A percentile compares a stretch with the other conserved stretches of the same genome.
These are phyloP conservation scores for Trichopoda pennipes DNA, from an alignment of 2,888 invertebrate genomes.

Conservation along the genomic window DNA sequence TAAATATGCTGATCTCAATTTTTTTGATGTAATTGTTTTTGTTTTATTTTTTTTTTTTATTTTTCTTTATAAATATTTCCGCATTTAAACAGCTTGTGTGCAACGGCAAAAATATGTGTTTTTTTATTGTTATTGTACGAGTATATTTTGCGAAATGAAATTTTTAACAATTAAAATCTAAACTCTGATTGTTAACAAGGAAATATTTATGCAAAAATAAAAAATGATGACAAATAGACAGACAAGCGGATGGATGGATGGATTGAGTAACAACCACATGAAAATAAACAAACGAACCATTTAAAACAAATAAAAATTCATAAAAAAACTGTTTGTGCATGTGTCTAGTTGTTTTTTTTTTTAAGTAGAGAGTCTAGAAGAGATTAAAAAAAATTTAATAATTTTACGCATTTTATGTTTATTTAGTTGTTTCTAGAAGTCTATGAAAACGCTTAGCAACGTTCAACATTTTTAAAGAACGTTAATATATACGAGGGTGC, in stretches of 20 bases:
- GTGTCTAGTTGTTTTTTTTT: too few relatives aligned
- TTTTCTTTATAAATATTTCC: slow-evolving; percentile 43
- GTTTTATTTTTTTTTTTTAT: slow-evolving; percentile 43
- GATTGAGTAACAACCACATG: slow-evolving; percentile 10
- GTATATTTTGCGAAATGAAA: slow-evolving; percentile 40
- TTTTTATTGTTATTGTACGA: not conserved
- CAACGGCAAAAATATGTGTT: slow-evolving; percentile 34
- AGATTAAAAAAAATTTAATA: too few relatives aligned
- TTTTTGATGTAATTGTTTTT: slow-evolving; percentile 42
- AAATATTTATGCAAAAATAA: slow-evolving; percentile 31
- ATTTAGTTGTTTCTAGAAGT: not conserved
- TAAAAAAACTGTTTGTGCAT: not conserved
- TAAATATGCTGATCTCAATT: slow-evolving; percentile 58
- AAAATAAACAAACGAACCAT: slow-evolving; percentile 16
- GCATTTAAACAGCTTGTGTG: slow-evolving; percentile 65
- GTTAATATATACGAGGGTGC: too few relatives aligned
- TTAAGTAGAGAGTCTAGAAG: too few relatives aligned
- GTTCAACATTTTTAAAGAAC: not conserved
- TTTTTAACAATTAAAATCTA: slow-evolving; percentile 62
- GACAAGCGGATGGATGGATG: not conserved
- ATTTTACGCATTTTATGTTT: slow-evolving; percentile 16
- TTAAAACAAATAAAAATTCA: slow-evolving; percentile 10
- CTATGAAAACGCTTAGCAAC: not conserved
- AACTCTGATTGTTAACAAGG: slow-evolving; percentile 48
- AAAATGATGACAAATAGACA: not conserved